A percentile compares a stretch with the other conserved stretches of the same genome.
These are phyloP conservation scores for Tyrophagus putrescentiae DNA, from an alignment of 1,140 invertebrate genomes.

Conservation along the genomic window DNA sequence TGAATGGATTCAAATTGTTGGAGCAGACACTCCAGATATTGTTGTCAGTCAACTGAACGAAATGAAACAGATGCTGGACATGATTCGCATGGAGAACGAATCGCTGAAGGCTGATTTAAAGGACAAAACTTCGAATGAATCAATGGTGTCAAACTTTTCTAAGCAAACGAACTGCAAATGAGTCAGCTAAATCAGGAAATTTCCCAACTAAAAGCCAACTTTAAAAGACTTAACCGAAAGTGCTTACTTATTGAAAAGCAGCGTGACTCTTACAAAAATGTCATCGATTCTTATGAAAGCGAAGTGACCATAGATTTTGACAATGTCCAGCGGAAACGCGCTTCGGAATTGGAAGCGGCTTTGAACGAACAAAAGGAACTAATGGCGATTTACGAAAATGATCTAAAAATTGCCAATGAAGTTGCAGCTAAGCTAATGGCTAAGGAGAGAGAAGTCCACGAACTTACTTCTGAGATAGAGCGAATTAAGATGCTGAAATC, in stretches of 20 bases:
- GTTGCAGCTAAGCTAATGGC: not conserved
- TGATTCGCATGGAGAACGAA: slow-evolving; percentile 3
- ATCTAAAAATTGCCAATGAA: too few species aligned
- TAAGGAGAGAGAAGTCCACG: slow-evolving; percentile 20
- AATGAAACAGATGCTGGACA: not conserved
- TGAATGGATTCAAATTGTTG: slow-evolving; percentile 12
- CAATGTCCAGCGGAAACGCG: slow-evolving; percentile 11
- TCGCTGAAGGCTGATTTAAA: not conserved
- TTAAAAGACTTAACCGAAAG: slow-evolving; percentile 17
- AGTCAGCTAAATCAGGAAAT: slow-evolving; percentile 1
- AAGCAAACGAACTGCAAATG: not conserved
- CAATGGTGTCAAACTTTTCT: not conserved
- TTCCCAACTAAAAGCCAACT: not conserved
- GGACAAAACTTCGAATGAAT: slow-evolving; percentile 6
- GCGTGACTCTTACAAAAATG: slow-evolving; percentile 22
- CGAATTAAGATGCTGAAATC: not conserved
- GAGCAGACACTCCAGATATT: not conserved
- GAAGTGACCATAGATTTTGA: slow-evolving; percentile 20
- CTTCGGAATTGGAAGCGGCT: slow-evolving; percentile 18
- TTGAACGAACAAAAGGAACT: not conserved
- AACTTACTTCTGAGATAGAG: slow-evolving; percentile 3
- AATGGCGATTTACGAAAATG: too few species aligned
- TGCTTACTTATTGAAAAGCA: slow-evolving; percentile 19
- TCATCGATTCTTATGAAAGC: slow-evolving; percentile 22
- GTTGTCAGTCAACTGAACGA: not conserved